A percentile compares a stretch with the other conserved stretches of the same genome.
Conservation (phyloP, 1,140 invertebrate genomes). For the Uloborus diversus region DNA sequence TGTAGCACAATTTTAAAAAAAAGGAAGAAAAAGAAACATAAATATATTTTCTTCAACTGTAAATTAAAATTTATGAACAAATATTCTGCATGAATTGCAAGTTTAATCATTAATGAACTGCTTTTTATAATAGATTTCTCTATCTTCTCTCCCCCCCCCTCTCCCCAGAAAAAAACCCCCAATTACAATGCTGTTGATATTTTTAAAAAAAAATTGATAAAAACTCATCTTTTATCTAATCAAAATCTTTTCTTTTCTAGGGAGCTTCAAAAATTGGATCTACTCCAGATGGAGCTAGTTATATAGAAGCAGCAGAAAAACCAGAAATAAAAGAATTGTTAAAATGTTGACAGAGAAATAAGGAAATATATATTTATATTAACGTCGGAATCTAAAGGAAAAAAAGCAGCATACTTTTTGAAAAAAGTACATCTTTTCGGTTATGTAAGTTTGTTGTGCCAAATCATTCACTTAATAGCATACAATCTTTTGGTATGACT, state of each 20-base stretch:
- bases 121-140: too few relatives aligned
- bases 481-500: too few relatives aligned
- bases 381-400: background rate
- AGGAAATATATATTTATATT: background rate
- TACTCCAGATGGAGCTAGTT: slow-evolving; percentile 86
- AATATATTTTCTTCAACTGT: too few relatives aligned
- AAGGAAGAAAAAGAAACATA: too few relatives aligned
- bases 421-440: slow-evolving; percentile 28
- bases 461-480: too few relatives aligned
- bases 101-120: too few relatives aligned
- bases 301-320: slow-evolving; percentile 89
- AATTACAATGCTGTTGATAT: background rate
- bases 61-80: too few relatives aligned
- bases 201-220: background rate
- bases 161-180: too few relatives aligned
- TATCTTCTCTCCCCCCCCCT: too few relatives aligned
- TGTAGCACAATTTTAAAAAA: too few relatives aligned
- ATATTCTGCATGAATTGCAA: too few relatives aligned
- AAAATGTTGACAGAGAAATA: slow-evolving; percentile 59
- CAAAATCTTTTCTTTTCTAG: slow-evolving; percentile 64
- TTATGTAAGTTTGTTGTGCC: too few relatives aligned
- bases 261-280: slow-evolving; percentile 84
- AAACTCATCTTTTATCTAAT: background rate
- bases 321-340: slow-evolving; percentile 87
- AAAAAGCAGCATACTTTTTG: slow-evolving; percentile 14